Evolutionary conservation across 2,888 invertebrate genomes (phyloP), one percentile per base, ranked within the genome.

Genomic region (Agriopis leucophaearia): DNA sequence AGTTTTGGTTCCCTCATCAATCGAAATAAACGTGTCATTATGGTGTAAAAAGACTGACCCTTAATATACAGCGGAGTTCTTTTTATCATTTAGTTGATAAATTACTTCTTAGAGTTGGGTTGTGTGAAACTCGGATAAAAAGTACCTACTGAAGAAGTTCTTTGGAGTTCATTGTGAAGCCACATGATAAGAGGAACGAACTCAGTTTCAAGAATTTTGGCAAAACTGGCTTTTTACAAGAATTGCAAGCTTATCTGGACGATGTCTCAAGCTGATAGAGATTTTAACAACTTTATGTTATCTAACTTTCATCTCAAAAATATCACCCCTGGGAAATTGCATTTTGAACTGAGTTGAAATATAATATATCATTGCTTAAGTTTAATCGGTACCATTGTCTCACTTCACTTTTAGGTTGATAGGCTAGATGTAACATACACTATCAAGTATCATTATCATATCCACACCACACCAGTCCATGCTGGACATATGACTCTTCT

Each of bases 11-110:
- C 50, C 58, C 15, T 59, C 64, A 54, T 66, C 57, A 66, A 61
- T 64, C 44, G 50, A 58, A 59, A 70, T 71, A 58, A 67, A 68
- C 54, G 50, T 67, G 57, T 73, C 63, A 66, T 66, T 73, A 71
- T 42, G 68, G 64, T 47, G 60, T 70, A 66, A 62, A 68, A 56
- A 70, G 68, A 59, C 68, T 59, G 68, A 48, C 64, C 67, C 64
- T 44, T 61, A 50, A 65, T 50, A n/a, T n/a, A n/a, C n/a, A n/a
- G 56, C 60, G 54, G 42, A 69, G 52, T 65, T 65, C 59, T 60
- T 64, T 69, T 66, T 57, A 55, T 69, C 57, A 69, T 64, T 61
- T 60, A 57, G 56, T 47, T 48, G 63, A 44, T 64, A 36, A 60
- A 64, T 58, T 58, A 58, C 42, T 58, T 62, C 55, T 59, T 35